Conservation (phyloP, 2,113 vertebrate genomes). For the Phoxinus phoxinus region DNA sequence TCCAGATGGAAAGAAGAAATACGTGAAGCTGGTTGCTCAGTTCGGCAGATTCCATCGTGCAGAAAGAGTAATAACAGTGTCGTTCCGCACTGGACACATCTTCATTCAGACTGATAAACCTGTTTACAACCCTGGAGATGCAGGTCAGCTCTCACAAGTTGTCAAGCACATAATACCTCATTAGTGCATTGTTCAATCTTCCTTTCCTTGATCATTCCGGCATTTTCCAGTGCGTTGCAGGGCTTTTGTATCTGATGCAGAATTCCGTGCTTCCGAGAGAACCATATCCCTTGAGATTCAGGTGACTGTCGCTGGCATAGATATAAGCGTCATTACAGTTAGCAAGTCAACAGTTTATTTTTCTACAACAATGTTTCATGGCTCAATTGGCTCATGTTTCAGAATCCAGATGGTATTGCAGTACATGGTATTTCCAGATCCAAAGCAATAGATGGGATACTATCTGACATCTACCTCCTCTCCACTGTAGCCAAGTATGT, state of each 20-base stretch:
- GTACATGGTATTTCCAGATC: slow-evolving; percentile 59
- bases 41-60: slow-evolving; percentile 50
- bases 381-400: background rate
- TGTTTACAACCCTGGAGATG: slow-evolving; percentile 76
- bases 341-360: background rate
- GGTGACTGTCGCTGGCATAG: slow-evolving; percentile 57
- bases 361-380: background rate
- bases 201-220: background rate
- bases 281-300: slow-evolving; percentile 68
- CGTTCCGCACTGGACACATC: slow-evolving; percentile 75
- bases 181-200: background rate
- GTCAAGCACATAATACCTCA: background rate
- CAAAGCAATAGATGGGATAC: slow-evolving; percentile 58
- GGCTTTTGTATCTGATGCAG: slow-evolving; percentile 66
- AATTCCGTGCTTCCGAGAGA: slow-evolving; percentile 65
- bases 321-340: background rate
- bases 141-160: slow-evolving; percentile 59
- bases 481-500: slow-evolving; percentile 70
- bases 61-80: slow-evolving; percentile 63
- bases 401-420: slow-evolving; percentile 73
- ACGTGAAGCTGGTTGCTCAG: slow-evolving; percentile 64
- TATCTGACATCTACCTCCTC: slow-evolving; percentile 58
- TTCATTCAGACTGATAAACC: slow-evolving; percentile 80
- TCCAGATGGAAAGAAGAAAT: slow-evolving; percentile 64
- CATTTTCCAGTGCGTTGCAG: slow-evolving; percentile 66